A percentile compares a stretch with the other conserved stretches of the same genome.
These are phyloP conservation scores for Apostichopus japonicus DNA, from an alignment of 35 echinoderm and acorn worm species.

Conservation along the genomic window DNA sequence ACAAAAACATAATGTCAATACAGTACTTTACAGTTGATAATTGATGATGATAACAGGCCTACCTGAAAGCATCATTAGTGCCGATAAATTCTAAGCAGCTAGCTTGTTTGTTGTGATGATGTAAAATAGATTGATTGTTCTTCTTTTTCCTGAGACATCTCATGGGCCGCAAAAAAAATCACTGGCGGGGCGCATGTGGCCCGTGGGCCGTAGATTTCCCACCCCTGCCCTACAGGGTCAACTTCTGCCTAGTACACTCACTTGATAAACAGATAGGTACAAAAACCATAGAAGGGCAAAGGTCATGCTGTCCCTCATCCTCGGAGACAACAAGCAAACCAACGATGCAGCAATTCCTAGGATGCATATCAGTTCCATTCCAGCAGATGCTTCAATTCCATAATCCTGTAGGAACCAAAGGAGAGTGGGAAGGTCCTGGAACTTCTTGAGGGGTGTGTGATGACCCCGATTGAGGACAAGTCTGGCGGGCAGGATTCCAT, in stretches of 20 bases:
- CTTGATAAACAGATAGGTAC: constrained; percentile 92
- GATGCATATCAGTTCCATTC: constrained; percentile 90
- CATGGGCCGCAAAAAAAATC: too few species aligned
- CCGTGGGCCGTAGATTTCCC: too few species aligned
- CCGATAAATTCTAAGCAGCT: too few species aligned
- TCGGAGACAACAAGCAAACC: constrained; percentile 78
- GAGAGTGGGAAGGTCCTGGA: constrained; percentile 79
- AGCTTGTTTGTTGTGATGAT: too few species aligned
- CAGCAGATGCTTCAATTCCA: constrained; percentile 64
- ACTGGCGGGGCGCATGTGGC: too few species aligned
- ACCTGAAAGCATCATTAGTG: too few species aligned
- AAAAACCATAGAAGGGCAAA: constrained; percentile 90
- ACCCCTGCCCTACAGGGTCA: too few species aligned
- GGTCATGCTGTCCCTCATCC: constrained; percentile 77
- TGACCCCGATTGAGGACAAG: constrained; percentile 49
- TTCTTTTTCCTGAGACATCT: too few species aligned
- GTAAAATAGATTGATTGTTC: too few species aligned
- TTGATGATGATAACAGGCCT: too few species aligned
- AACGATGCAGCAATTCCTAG: constrained; percentile 71
- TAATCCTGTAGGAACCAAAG: constrained; percentile 78
- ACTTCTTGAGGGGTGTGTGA: constrained; percentile 43
- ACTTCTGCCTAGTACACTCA: constrained; percentile 36
- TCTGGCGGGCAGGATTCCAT: constrained; percentile 83
- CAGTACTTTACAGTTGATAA: too few species aligned
- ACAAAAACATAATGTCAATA: too few species aligned